Evolutionary conservation across 2,888 invertebrate genomes (phyloP), one percentile per base, ranked within the genome.

Genomic region (Oscheius sp.): DNA sequence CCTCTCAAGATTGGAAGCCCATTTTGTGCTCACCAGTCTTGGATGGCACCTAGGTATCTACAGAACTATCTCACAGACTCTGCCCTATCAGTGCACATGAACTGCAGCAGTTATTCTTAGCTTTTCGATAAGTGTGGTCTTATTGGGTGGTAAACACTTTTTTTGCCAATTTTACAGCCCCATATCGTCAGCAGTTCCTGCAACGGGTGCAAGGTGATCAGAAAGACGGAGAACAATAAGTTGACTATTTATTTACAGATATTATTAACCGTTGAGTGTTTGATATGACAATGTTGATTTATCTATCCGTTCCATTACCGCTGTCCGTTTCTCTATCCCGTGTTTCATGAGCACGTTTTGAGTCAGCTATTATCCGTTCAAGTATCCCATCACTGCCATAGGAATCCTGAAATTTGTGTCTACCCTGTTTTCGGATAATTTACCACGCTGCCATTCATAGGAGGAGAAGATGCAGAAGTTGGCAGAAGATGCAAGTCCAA

Each of bases 291-390:
- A 49, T 49, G 23, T 5, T 49, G 7, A 18, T 52, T 27, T 35
- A 66, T 35, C 66, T 66, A 13, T 66, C 66, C 18, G 66, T 66
- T 25, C 18, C 52, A 27, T 66, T 27, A n/a, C 66, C 61, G 25
- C 43, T 43, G 43, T 61, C 52, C 5, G 29, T 52, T 52, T 66
- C 66, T 66, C n/a, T 49, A 3, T 52, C 49, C 16, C n/a, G 23
- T 3, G 13, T n/a, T n/a, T n/a, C n/a, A n/a, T n/a, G n/a, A n/a
- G n/a, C n/a, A n/a, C n/a, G n/a, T n/a, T n/a, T n/a, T n/a, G n/a
- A n/a, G n/a, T n/a, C n/a, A n/a, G n/a, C n/a, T n/a, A n/a, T n/a
- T n/a, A n/a, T n/a, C n/a, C n/a, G n/a, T n/a, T n/a, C n/a, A n/a
- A n/a, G n/a, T n/a, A n/a, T n/a, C n/a, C n/a, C n/a, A n/a, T n/a